phyloP scores from a whole-genome alignment of 2,888 invertebrate species.

The Perithous albicinctus region DNA sequence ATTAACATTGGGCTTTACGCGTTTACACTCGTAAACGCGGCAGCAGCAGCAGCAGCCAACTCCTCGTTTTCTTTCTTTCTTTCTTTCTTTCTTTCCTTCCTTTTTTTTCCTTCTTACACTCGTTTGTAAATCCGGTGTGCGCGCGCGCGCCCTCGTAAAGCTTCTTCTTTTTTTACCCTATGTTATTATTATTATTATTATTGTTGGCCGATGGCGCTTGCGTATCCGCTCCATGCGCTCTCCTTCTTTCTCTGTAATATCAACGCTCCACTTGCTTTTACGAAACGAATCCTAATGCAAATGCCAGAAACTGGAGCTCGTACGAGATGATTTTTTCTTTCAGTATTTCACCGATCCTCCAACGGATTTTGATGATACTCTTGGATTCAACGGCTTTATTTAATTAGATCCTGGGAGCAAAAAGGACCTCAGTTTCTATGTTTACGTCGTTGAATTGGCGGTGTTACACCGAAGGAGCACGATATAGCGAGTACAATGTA shows the following conservation, averaged over 20 bases:
- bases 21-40: conserved; percentile 29
- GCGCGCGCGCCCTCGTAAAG: conserved; percentile 5
- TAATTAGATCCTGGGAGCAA: too few species aligned
- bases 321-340: too few species aligned
- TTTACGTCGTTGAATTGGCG: too few species aligned
- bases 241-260: not conserved
- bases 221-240: conserved; percentile 14
- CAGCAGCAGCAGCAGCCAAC: too few species aligned
- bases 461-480: too few species aligned
- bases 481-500: too few species aligned
- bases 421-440: too few species aligned
- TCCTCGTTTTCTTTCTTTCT: conserved; percentile 16
- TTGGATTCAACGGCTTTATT: too few species aligned
- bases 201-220: conserved; percentile 31
- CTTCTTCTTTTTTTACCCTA: too few species aligned
- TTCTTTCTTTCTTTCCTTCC: conserved; percentile 1
- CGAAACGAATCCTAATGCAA: not conserved
- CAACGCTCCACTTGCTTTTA: not conserved
- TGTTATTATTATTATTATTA: conserved; percentile 9
- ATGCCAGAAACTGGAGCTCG: too few species aligned
- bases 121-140: not conserved
- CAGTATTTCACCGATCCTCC: too few species aligned
- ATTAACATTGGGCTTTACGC: conserved; percentile 52
- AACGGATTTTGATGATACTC: too few species aligned
- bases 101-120: not conserved